Base-by-base conservation (phyloP, 2,113 vertebrate species). In the Poecile atricapillus region DNA sequence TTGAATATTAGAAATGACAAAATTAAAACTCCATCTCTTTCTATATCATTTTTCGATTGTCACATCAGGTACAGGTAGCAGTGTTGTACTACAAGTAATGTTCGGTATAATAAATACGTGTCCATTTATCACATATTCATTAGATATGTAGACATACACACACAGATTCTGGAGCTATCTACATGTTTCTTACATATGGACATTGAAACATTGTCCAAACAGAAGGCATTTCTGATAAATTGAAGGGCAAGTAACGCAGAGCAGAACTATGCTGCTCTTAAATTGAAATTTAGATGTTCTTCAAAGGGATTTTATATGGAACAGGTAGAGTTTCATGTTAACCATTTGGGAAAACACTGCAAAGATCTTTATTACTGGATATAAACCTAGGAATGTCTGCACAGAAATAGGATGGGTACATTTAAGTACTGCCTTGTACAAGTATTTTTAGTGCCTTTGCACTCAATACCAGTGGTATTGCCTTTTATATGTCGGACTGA, bases 251-350 rank as follows among this genome's bases (percentile, higher is more conserved):
- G 15, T 75, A 90, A 87, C 82, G 65, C 56, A 71, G 64, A 91
- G 46, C 64, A 77, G 87, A 96, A 28, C 37, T 86, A 21, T 44
- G 44, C 62, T 62, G 53, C 67, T 93, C 63, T 93, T 80, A 68
- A 90, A 89, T 37, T 62, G 74, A 94, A 91, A 53, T 75, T 84
- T 37, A 94, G 91, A 79, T 91, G 21, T 64, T 91, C 93, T 95
- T 95, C 87, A 89, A 75, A 94, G 67, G 50, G n/a, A 68, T 93
- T 97, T 93, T 87, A 73, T 82, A 94, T 83, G 68, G 31, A 86
- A 39, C 58, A 93, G 63, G 63, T 85, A 92, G 46, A 84, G 56
- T 91, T 96, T 94, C 80, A 78, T 73, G 50, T 89, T 81, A 95
- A 75, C 25, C 73, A 58, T 68, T 93, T 87, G 83, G 70, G 77